phyloP scores from a whole-genome alignment of 1,140 invertebrate species.

The Drosophila prosaltans region DNA sequence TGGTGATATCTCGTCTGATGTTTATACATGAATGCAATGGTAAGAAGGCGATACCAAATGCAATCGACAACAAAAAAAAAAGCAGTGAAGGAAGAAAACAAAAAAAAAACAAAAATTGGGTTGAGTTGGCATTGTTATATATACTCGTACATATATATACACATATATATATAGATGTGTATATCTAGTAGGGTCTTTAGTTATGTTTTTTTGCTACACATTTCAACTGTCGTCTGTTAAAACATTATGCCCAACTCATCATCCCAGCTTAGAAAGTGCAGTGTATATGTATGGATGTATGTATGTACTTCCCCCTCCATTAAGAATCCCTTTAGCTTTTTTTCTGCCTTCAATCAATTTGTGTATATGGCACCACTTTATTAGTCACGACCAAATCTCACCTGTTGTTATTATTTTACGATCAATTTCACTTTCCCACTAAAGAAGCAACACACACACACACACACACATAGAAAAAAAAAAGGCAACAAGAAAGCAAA shows the following conservation, averaged over 20 bases:
- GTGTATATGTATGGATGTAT: not conserved
- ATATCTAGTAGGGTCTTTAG: not conserved
- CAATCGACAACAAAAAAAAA: constrained; percentile 22
- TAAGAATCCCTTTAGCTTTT: constrained; percentile 45
- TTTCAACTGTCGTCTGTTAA: not conserved
- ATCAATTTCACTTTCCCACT: constrained; percentile 78
- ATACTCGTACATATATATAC: not conserved
- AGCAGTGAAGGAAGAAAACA: constrained; percentile 12
- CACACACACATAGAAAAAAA: constrained; percentile 23
- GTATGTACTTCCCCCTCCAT: constrained; percentile 22
- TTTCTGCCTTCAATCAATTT: not conserved
- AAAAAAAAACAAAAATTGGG: constrained; percentile 54
- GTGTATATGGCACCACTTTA: not conserved
- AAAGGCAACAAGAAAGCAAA: constrained; percentile 36
- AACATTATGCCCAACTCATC: constrained; percentile 39
- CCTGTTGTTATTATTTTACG: constrained; percentile 47
- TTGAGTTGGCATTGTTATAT: constrained; percentile 31
- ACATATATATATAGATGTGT: too few species aligned
- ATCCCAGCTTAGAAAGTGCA: constrained; percentile 59
- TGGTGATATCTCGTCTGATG: not conserved
- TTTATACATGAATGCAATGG: constrained; percentile 10
- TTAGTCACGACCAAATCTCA: constrained; percentile 10
- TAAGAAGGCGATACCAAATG: constrained; percentile 25
- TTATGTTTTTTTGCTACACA: not conserved
- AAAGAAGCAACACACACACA: constrained; percentile 25